Conservation (phyloP, 2,888 invertebrate species). For the Polydesmus complanatus region DNA sequence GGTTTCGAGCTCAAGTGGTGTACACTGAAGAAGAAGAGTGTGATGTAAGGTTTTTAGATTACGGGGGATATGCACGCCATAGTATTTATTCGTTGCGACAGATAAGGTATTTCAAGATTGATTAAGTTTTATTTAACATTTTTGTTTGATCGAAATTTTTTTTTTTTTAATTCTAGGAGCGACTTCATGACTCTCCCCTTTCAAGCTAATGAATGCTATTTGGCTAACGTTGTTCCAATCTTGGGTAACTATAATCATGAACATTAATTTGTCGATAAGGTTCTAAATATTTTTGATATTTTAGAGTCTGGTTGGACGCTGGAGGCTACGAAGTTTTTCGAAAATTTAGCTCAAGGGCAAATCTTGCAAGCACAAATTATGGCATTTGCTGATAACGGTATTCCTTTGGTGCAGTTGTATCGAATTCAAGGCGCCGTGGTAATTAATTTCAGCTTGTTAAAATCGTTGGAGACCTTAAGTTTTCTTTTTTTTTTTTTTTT, state of each 20-base stretch:
- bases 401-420: conserved; percentile 70
- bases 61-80: conserved; percentile 78
- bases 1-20: conserved; percentile 80
- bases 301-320: conserved; percentile 64
- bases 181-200: conserved; percentile 87
- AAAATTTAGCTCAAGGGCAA: conserved; percentile 63
- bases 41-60: conserved; percentile 80
- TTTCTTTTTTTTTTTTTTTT: conserved; percentile 33
- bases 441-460: conserved; percentile 1
- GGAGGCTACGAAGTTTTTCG: conserved; percentile 62
- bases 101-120: conserved; percentile 42
- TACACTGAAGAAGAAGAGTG: conserved; percentile 53
- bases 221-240: conserved; percentile 73
- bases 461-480: conserved; percentile 12
- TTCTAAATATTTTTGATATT: too few relatives aligned
- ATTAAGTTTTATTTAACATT: not conserved
- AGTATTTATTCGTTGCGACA: conserved; percentile 66
- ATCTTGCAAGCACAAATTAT: conserved; percentile 78
- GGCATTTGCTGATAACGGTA: conserved; percentile 61
- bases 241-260: conserved; percentile 55
- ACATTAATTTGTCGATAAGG: too few relatives aligned
- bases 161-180: conserved; percentile 38
- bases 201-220: conserved; percentile 88
- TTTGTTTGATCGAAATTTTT: conserved; percentile 6
- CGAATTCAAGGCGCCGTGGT: conserved; percentile 32